Evolutionary conservation across 2,113 vertebrate genomes (phyloP).

Genomic region (Lipophrys pholis): DNA sequence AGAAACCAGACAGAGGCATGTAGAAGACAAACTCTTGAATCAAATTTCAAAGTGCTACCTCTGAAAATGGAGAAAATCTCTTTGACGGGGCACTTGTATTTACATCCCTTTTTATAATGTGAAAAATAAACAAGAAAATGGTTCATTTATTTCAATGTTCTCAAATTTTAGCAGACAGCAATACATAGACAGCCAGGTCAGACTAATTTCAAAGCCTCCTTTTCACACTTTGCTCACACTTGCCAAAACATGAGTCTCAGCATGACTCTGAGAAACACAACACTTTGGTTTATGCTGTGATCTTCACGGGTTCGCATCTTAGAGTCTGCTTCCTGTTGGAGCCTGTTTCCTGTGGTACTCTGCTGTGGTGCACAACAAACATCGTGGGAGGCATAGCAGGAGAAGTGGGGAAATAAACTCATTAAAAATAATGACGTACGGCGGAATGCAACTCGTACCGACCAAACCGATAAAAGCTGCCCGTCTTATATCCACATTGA

Average conservation of each 20-base stretch:
- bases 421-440: slow-evolving; percentile 68
- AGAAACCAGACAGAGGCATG: too few relatives aligned
- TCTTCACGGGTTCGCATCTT: slow-evolving; percentile 57
- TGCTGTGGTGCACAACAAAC: slow-evolving; percentile 33
- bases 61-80: not conserved
- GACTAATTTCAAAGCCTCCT: not conserved
- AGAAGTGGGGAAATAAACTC: slow-evolving; percentile 31
- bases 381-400: slow-evolving; percentile 19
- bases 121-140: not conserved
- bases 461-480: slow-evolving; percentile 19
- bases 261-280: not conserved
- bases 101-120: not conserved
- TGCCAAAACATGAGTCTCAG: slow-evolving; percentile 20
- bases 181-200: not conserved
- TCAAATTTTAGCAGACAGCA: not conserved
- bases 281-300: slow-evolving; percentile 33
- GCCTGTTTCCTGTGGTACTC: slow-evolving; percentile 31
- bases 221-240: slow-evolving; percentile 8
- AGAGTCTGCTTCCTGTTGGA: slow-evolving; percentile 50
- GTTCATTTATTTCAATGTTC: not conserved
- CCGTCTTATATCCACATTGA: slow-evolving; percentile 23
- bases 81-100: not conserved
- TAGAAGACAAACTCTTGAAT: too few relatives aligned
- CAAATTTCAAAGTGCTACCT: too few relatives aligned
- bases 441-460: slow-evolving; percentile 36